phyloP scores from a whole-genome alignment of 2,113 vertebrate species.

The Pelecanus crispus region DNA sequence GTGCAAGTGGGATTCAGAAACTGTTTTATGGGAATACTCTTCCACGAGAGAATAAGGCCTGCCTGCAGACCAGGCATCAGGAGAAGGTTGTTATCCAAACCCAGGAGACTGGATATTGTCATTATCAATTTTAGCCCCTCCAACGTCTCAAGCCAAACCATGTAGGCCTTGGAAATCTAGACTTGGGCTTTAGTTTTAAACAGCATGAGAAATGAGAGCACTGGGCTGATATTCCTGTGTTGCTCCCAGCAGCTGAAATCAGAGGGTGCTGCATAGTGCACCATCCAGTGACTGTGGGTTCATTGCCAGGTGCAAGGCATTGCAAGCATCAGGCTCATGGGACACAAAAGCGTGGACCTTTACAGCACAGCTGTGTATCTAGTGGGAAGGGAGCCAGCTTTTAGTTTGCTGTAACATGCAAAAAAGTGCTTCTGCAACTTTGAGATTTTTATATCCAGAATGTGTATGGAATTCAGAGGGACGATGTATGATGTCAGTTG shows the following conservation, averaged over 20 bases:
- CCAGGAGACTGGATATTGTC: not conserved
- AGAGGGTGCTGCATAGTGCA: not conserved
- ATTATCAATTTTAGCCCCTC: not conserved
- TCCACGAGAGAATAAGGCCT: not conserved
- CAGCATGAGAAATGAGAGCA: not conserved
- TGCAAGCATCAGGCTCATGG: not conserved
- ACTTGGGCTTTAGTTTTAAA: not conserved
- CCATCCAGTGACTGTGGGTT: accelerated
- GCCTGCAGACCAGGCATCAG: not conserved
- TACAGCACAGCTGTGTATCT: not conserved
- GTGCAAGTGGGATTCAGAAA: not conserved
- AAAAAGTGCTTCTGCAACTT: not conserved
- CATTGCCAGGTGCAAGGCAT: not conserved
- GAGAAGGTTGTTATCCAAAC: not conserved
- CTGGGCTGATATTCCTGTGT: not conserved
- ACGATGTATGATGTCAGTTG: not conserved
- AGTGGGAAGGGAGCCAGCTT: not conserved
- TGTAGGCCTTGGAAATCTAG: not conserved
- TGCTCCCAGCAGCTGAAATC: not conserved
- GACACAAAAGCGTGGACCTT: not conserved
- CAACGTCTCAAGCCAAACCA: not conserved
- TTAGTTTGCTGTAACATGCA: not conserved
- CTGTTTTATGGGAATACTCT: not conserved
- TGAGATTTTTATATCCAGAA: not conserved
- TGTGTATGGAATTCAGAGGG: not conserved